Evolutionary conservation across 2,113 vertebrate species (phyloP).

Genomic region (Ahaetulla prasina): DNA sequence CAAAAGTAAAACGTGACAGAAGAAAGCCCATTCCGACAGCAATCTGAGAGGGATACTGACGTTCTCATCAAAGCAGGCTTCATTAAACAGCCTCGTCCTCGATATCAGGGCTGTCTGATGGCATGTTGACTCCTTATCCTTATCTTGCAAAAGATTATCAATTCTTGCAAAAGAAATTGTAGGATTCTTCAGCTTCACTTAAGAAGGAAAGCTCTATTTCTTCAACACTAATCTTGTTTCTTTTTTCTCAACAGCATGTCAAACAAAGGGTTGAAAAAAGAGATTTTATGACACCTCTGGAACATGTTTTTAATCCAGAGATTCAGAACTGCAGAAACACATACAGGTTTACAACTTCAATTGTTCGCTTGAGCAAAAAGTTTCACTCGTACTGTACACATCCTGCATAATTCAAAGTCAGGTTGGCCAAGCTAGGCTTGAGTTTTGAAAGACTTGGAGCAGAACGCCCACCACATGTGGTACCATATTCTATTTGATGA

Average conservation of each 20-base stretch:
- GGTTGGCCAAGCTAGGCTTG: neutral
- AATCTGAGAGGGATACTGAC: conserved; percentile 50
- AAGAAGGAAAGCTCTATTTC: conserved; percentile 9
- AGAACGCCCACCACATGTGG: neutral
- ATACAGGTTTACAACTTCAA: neutral
- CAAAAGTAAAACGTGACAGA: conserved; percentile 59
- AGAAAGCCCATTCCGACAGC: conserved; percentile 45
- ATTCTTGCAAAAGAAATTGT: conserved; percentile 43
- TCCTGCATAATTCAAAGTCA: neutral
- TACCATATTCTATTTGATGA: neutral
- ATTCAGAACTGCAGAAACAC: neutral
- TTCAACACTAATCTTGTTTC: neutral
- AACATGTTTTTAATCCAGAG: neutral
- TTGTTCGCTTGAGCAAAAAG: neutral
- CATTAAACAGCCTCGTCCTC: conserved; percentile 50
- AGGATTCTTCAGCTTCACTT: conserved; percentile 42
- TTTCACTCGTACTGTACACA: neutral
- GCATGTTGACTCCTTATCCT: conserved; percentile 53
- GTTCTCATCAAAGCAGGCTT: conserved; percentile 60
- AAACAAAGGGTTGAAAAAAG: neutral
- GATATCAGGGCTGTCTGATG: conserved; percentile 25
- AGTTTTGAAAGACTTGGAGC: neutral
- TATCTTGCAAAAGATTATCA: too few species aligned
- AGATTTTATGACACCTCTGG: neutral
- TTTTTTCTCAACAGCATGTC: conserved; percentile 7